These are phyloP conservation scores for Danaus chrysippus DNA, from an alignment of 2,888 invertebrate genomes.

Conservation along the genomic window DNA sequence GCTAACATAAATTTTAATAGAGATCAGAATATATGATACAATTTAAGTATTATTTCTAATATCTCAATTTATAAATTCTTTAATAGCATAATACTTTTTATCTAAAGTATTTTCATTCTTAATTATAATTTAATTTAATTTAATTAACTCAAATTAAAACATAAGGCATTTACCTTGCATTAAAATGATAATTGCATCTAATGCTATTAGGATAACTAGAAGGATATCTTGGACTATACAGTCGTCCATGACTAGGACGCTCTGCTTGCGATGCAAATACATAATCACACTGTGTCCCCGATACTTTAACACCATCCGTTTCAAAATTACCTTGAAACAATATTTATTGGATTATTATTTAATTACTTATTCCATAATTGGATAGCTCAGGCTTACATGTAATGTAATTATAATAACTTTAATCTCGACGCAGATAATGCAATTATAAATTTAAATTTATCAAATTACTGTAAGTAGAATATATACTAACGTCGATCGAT, in stretches of 20 bases:
- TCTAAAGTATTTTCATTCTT: not conserved
- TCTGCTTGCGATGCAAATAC: conserved; percentile 87
- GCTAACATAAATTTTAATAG: too few relatives aligned
- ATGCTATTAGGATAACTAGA: conserved; percentile 96
- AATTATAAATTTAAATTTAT: not conserved
- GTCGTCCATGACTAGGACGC: conserved; percentile 83
- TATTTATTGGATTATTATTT: not conserved
- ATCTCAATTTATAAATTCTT: not conserved
- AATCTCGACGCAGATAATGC: not conserved
- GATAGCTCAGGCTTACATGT: not conserved
- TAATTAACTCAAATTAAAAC: not conserved
- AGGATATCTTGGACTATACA: conserved; percentile 96
- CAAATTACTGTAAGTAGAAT: not conserved
- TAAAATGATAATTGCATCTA: conserved; percentile 92
- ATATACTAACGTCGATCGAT: conserved; percentile 85
- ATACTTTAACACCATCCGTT: conserved; percentile 87
- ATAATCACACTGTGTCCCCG: conserved; percentile 91
- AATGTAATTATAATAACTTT: conserved; percentile 5
- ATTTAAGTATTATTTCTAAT: not conserved
- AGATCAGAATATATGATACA: conserved; percentile 1
- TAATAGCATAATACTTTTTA: not conserved
- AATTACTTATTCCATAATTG: conserved; percentile 1
- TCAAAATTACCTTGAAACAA: conserved; percentile 85
- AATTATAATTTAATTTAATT: not conserved
- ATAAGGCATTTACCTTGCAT: conserved; percentile 82